Evolutionary conservation across 2,113 vertebrate genomes (phyloP).

Genomic region (Illadopsis cleaveri): DNA sequence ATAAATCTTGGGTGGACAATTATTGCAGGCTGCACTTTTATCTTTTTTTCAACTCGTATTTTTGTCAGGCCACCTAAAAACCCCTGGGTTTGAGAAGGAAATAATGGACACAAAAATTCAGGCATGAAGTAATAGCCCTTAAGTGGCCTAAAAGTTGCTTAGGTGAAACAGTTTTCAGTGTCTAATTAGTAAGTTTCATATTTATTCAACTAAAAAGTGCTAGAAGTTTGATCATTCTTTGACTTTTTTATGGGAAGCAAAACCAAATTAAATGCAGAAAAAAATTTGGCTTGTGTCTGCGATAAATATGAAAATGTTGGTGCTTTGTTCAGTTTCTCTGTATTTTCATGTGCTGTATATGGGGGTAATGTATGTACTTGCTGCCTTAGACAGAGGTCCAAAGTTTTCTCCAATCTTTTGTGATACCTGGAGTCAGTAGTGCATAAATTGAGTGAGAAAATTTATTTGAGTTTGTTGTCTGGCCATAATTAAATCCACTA

Average conservation of each 20-base stretch:
- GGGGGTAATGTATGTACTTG: neutral
- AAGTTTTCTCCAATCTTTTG: neutral
- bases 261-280: neutral
- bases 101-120: neutral
- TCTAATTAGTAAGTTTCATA: neutral
- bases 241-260: neutral
- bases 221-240: neutral
- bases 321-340: neutral
- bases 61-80: neutral
- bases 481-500: slow-evolving; percentile 27
- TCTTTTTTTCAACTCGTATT: neutral
- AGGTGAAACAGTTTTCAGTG: neutral
- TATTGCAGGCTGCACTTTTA: neutral
- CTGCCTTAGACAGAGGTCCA: neutral
- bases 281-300: neutral
- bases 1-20: neutral
- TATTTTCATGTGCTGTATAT: neutral
- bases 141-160: neutral
- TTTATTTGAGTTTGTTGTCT: slow-evolving; percentile 29
- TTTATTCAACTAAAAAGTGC: neutral
- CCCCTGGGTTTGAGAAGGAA: neutral
- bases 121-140: neutral
- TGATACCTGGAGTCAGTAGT: neutral
- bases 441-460: neutral
- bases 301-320: neutral